Conservation (phyloP, 1,140 invertebrate genomes). For the Trachelipus rathkii region DNA sequence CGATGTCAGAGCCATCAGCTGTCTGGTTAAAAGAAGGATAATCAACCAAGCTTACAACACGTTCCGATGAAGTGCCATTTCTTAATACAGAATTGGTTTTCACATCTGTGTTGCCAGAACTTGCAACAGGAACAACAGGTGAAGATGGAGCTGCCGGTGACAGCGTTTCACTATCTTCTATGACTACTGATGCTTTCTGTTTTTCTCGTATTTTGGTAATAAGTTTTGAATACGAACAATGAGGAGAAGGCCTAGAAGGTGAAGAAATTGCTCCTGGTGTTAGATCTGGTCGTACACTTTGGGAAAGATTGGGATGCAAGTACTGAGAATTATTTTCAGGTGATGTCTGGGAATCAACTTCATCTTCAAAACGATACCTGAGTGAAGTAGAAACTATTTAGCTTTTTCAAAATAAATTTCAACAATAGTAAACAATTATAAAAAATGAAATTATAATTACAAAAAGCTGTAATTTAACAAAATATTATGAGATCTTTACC, state of each 20-base stretch:
- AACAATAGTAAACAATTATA: too few species aligned
- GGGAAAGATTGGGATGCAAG: constrained; percentile 69
- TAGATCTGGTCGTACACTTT: constrained; percentile 39
- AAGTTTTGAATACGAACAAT: constrained; percentile 78
- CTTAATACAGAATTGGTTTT: constrained; percentile 39
- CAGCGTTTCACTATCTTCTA: constrained; percentile 16
- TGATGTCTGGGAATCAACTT: constrained; percentile 49
- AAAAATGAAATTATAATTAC: too few species aligned
- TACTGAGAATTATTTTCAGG: constrained; percentile 61
- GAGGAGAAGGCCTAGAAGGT: constrained; percentile 68
- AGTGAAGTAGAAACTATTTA: not conserved
- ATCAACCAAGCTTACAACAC: constrained; percentile 35
- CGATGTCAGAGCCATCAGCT: constrained; percentile 30
- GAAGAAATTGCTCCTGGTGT: constrained; percentile 37
- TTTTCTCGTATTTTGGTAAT: constrained; percentile 76
- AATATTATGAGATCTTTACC: constrained; percentile 55
- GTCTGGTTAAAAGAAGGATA: constrained; percentile 44
- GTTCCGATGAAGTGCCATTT: not conserved
- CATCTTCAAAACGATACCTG: constrained; percentile 47
- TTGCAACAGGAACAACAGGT: not conserved
- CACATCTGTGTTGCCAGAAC: not conserved
- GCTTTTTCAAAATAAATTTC: too few species aligned
- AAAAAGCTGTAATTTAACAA: too few species aligned
- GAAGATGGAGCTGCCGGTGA: constrained; percentile 19
- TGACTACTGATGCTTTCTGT: constrained; percentile 45